Conservation (phyloP, 2,113 vertebrate species). For the Zosterops borbonicus region DNA sequence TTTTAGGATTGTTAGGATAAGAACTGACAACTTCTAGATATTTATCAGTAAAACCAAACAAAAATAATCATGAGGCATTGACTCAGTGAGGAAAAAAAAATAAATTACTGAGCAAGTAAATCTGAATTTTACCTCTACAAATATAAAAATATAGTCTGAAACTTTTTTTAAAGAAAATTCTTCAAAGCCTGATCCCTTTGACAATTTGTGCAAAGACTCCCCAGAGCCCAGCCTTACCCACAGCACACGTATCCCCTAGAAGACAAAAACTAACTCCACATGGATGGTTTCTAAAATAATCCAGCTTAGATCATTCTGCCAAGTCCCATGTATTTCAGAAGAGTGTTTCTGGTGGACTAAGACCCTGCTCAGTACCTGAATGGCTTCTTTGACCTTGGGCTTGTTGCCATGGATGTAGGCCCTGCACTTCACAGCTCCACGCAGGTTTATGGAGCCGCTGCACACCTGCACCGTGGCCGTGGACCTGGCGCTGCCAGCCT, state of each 20-base stretch:
- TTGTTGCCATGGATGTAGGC: constrained; percentile 88
- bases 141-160: not conserved
- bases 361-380: constrained; percentile 76
- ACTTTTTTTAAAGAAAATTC: not conserved
- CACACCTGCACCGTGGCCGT: constrained; percentile 80
- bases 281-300: not conserved
- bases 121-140: not conserved
- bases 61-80: not conserved
- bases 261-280: not conserved
- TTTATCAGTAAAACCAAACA: not conserved
- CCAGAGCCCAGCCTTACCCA: not conserved
- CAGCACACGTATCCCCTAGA: not conserved
- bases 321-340: not conserved
- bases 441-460: constrained; percentile 81
- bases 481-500: constrained; percentile 58
- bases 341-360: not conserved
- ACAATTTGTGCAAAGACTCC: not conserved
- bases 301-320: not conserved
- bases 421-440: constrained; percentile 84
- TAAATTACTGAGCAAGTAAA: not conserved
- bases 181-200: not conserved
- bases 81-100: not conserved
- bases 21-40: not conserved
- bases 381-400: constrained; percentile 84
- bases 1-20: not conserved